Evolutionary conservation across 1,140 invertebrate genomes (phyloP).

Genomic region (Lasioglossum baleicum): DNA sequence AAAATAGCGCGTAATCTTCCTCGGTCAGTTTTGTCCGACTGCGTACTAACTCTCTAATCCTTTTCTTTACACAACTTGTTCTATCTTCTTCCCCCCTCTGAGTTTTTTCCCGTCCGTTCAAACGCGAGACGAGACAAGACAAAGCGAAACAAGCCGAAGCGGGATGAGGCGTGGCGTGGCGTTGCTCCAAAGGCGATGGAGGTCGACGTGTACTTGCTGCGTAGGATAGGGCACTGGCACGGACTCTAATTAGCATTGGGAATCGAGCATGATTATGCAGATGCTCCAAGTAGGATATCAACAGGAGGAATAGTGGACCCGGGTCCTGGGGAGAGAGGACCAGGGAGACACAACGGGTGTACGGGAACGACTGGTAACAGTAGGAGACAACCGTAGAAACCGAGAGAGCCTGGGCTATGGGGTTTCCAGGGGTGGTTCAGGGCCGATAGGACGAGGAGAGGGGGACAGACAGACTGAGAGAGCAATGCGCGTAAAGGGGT

Average conservation of each 20-base stretch:
- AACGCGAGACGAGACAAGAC: slow-evolving; percentile 29
- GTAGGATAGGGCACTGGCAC: slow-evolving; percentile 54
- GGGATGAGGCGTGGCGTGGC: slow-evolving; percentile 31
- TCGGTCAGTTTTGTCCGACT: slow-evolving; percentile 3
- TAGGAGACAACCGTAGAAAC: slow-evolving; percentile 42
- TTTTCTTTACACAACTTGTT: too few relatives aligned
- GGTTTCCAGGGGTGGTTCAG: slow-evolving; percentile 50
- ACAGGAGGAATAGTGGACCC: slow-evolving; percentile 43
- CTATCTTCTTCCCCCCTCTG: not conserved
- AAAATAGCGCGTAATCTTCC: slow-evolving; percentile 32
- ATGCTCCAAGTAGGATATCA: slow-evolving; percentile 72
- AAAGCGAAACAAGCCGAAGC: slow-evolving; percentile 33
- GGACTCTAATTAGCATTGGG: slow-evolving; percentile 78
- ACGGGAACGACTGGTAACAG: slow-evolving; percentile 44
- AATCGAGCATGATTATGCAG: slow-evolving; percentile 78
- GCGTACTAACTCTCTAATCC: not conserved
- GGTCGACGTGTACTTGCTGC: slow-evolving; percentile 71
- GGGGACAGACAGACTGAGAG: slow-evolving; percentile 21
- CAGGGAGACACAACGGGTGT: slow-evolving; percentile 20
- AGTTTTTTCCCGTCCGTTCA: slow-evolving; percentile 9
- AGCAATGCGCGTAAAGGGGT: slow-evolving; percentile 61
- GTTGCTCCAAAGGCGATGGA: slow-evolving; percentile 60
- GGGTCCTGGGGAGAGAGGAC: slow-evolving; percentile 10
- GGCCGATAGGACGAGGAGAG: not conserved
- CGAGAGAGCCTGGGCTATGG: slow-evolving; percentile 51